Base-by-base conservation (phyloP, 2,113 vertebrate genomes). In the Oreochromis niloticus region DNA sequence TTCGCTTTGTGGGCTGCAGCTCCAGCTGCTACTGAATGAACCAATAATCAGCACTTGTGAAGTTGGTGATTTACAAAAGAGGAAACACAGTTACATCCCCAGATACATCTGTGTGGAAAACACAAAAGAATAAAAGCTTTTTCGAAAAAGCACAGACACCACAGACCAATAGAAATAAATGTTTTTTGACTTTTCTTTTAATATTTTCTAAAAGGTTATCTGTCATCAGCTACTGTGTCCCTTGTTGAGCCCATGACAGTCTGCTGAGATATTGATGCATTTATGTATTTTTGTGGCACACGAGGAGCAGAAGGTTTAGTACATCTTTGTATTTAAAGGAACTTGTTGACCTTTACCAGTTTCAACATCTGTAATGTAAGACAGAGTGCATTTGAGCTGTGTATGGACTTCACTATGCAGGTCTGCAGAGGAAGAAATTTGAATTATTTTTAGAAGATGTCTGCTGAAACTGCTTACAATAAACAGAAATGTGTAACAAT, bases 141-240 rank as follows among this genome's bases (percentile, higher is more conserved):
- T 68, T 41, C 0, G 34, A 82, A 59, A 73, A 87, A 84, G 43
- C 54, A 27, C 32, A 79, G 56, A 46, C 9, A 13, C 6, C 46
- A 32, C 46, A 19, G 46, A 46, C 50, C 19, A 46, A 12, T 56
- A 36, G 66, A 85, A 82, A 57, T 85, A 80, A 82, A 61, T 75
- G 41, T 78, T 19, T 75, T 48, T 30, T 81, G 66, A 78, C 75
- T 19, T 82, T 52, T 48, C 59, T 75, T 83, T 61, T 89, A 36
- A 82, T 83, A 52, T 78, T 84, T 89, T 89, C 83, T 75, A 71
- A 93, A 89, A 92, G 86, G 90, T 94, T 91, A 89, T 93, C 91
- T 73, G 86, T 84, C 85, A 88, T 89, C 85, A 87, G 27, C 54
- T 43, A 84, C 59, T 4, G 80, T 61, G 83, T 82, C 86, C 86